A percentile compares a stretch with the other conserved stretches of the same genome.
Conservation (phyloP, 2,797 vertebrate species). For the Tachyglossus aculeatus region DNA sequence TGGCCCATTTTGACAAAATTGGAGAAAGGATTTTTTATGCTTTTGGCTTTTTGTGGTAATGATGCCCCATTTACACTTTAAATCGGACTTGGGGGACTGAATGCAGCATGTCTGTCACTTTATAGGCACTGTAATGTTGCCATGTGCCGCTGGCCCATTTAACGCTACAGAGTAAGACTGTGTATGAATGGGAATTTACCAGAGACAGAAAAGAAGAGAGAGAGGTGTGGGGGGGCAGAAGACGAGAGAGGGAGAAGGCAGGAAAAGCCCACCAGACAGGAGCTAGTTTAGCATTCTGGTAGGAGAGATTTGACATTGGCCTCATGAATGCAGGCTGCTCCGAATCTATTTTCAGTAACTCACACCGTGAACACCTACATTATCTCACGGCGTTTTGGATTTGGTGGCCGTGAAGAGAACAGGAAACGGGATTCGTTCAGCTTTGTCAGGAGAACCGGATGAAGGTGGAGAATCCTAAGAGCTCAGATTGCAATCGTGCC, state of each 20-base stretch:
- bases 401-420: background rate
- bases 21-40: background rate
- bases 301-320: rapidly evolving
- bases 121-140: rapidly evolving
- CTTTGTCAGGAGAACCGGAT: rapidly evolving
- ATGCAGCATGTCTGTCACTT: background rate
- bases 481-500: background rate
- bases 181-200: rapidly evolving
- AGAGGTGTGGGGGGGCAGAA: no score
- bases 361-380: background rate
- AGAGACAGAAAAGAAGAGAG: no score
- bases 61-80: rapidly evolving
- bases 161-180: background rate
- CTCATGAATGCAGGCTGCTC: rapidly evolving
- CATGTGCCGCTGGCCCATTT: rapidly evolving
- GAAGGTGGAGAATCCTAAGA: rapidly evolving
- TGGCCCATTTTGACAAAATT: rapidly evolving
- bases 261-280: background rate
- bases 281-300: rapidly evolving
- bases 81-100: background rate
- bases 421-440: rapidly evolving
- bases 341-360: background rate
- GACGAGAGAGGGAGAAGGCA: background rate
- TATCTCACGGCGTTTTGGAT: rapidly evolving
- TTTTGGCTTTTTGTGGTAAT: background rate